Evolutionary conservation across 2,888 invertebrate species (phyloP), one percentile per base, ranked within the genome.

Genomic region (Syrphus vitripennis): DNA sequence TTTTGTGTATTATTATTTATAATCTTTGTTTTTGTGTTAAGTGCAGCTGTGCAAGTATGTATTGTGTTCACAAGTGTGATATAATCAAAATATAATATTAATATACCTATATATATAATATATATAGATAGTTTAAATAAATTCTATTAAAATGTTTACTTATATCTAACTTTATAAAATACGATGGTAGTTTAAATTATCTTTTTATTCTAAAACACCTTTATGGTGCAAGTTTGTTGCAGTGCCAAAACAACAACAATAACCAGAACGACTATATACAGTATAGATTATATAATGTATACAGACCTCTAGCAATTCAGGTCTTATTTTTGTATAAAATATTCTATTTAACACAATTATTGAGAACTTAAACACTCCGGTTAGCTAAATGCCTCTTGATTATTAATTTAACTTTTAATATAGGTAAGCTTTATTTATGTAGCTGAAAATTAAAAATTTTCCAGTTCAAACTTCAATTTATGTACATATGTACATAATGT

Each of bases 31-130:
- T 71, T 50, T 53, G 24, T 37, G 50, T 26, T 37, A 63, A 81
- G 37, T 55, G 75, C 81, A 81, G 45, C 53, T 29, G 67, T 59
- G 53, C 79, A 63, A 65, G 59, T 42, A 34, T 69, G 40, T 29
- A n/a, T 21, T n/a, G n/a, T n/a, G n/a, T n/a, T n/a, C n/a, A n/a
- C 19, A 69, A n/a, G n/a, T n/a, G 29, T 50, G 10, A 40, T 63
- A 31, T 59, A 34, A 21, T 59, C 29, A 29, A 19, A 26, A 4
- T 26, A n/a, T 53, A 53, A 40, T 1, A 7, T 50, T 21, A 10
- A 48, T 19, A 48, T 0, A 48, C 3, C 9, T 48, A 48, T 1
- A 21, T 24, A 26, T 12, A 48, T 4, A n/a, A n/a, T 40, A n/a
- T n/a, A 12, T 19, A 21, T 45, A 48, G 48, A 29, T 53, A 9